A percentile compares a stretch with the other conserved stretches of the same genome.
These are phyloP conservation scores for Drosophila pegasa DNA, from an alignment of 2,888 invertebrate species.

Conservation along the genomic window DNA sequence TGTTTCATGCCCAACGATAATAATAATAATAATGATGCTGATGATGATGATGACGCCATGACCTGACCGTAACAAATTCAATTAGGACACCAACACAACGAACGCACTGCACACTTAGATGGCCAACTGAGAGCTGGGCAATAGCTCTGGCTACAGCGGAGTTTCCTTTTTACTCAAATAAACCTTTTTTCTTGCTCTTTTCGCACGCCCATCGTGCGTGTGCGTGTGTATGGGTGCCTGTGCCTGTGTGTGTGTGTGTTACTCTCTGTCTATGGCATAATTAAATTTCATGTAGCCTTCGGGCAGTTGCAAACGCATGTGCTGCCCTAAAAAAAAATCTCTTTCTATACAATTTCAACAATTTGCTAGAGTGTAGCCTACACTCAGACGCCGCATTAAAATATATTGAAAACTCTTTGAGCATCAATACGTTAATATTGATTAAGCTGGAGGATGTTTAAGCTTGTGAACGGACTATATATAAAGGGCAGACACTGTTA, in stretches of 20 bases:
- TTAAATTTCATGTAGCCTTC: slow-evolving; percentile 69
- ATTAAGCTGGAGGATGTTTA: not conserved
- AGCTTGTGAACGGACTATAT: not conserved
- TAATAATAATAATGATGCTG: slow-evolving; percentile 36
- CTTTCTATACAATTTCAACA: slow-evolving; percentile 30
- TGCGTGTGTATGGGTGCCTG: slow-evolving; percentile 13
- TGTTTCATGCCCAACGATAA: slow-evolving; percentile 33
- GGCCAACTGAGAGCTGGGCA: slow-evolving; percentile 28
- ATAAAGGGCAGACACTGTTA: not conserved
- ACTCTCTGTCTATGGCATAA: slow-evolving; percentile 59
- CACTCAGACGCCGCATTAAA: slow-evolving; percentile 8
- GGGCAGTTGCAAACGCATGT: slow-evolving; percentile 42
- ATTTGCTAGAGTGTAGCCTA: slow-evolving; percentile 28
- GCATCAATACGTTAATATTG: slow-evolving; percentile 5
- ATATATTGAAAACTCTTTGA: not conserved
- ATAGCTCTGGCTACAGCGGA: not conserved
- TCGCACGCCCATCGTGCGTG: slow-evolving; percentile 34
- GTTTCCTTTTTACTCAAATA: slow-evolving; percentile 32
- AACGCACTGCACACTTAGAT: slow-evolving; percentile 57
- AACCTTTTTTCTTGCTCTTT: slow-evolving; percentile 63
- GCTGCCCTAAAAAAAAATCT: slow-evolving; percentile 38
- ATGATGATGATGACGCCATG: slow-evolving; percentile 28
- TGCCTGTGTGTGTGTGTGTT: slow-evolving; percentile 26
- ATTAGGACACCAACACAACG: slow-evolving; percentile 58
- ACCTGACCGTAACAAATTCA: slow-evolving; percentile 80